Evolutionary conservation across 2,888 invertebrate genomes (phyloP), one percentile per base, ranked within the genome.

Genomic region (Xanthorhoe spadicearia): DNA sequence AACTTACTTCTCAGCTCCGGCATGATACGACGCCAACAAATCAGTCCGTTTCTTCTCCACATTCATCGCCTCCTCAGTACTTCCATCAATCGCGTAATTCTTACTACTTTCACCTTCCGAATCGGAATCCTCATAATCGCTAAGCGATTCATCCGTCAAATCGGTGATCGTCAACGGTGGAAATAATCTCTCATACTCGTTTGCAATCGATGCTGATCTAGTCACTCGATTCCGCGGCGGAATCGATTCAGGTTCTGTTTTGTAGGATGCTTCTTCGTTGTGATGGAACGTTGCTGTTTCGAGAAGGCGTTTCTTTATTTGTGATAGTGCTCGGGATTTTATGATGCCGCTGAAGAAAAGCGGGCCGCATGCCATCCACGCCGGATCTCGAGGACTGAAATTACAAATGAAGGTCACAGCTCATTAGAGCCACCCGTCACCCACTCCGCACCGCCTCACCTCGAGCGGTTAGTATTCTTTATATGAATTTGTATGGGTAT

Each of bases 321-420:
- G 87, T 0, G 75, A 57, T 1, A 92, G 74, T 0, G 83, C 81
- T 1, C 90, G 83, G 0, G 92, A 86, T 69, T 93, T 93, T 10
- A 88, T 80, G 15, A 93, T 64, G 0, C 93, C 93, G 72, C 88
- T 88, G 79, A 90, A 93, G 83, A 92, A 91, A 19, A 92, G 70
- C 0, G 90, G 89, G 0, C 93, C 93, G 0, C 90, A 76, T 0
- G 90, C 86, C n/a, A 83, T 75, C 48, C 48, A 48, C 15, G 2
- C 4, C 8, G 6, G 48, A 2, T 48, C 48, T 48, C 48, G 5
- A 0, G 5, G 15, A 48, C 15, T 17, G 17, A 48, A 17, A 48
- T 3, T 17, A 17, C 4, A 48, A 13, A 43, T n/a, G n/a, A n/a
- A n/a, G n/a, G n/a, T n/a, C n/a, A n/a, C n/a, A n/a, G n/a, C n/a